Conservation (phyloP, 1,140 invertebrate species). For the Lineus longissimus region DNA sequence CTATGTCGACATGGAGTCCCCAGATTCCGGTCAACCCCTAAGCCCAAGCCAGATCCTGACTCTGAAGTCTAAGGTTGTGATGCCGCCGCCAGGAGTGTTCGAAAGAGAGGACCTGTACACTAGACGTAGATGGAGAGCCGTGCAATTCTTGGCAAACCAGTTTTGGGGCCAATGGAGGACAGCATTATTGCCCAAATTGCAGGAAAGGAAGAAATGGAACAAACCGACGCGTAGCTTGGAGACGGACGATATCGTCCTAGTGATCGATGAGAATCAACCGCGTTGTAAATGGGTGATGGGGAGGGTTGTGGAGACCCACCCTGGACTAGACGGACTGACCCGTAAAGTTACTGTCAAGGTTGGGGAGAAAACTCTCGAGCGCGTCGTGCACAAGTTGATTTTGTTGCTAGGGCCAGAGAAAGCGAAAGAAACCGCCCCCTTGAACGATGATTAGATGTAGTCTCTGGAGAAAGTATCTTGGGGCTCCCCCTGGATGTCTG, state of each 20-base stretch:
- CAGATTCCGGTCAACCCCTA: slow-evolving; percentile 9
- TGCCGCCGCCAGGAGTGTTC: slow-evolving; percentile 15
- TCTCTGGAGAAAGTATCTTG: no score
- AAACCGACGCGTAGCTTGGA: slow-evolving; percentile 8
- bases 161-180: slow-evolving; percentile 22
- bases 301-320: slow-evolving; percentile 3
- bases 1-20: slow-evolving; percentile 9
- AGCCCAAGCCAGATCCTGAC: slow-evolving; percentile 19
- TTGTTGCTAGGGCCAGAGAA: no score
- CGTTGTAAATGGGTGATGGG: slow-evolving; percentile 20
- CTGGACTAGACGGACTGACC: slow-evolving; percentile 12
- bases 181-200: slow-evolving; percentile 10
- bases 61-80: slow-evolving; percentile 17
- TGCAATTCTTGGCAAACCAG: slow-evolving; percentile 17
- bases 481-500: no score
- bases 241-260: slow-evolving; percentile 19
- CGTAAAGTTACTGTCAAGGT: slow-evolving; percentile 11
- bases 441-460: no score
- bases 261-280: slow-evolving; percentile 10
- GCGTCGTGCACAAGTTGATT: no score
- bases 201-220: background rate
- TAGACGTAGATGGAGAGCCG: slow-evolving; percentile 11
- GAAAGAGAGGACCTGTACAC: slow-evolving; percentile 10
- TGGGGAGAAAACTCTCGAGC: no score
- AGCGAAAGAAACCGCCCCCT: no score